Evolutionary conservation across 2,888 invertebrate genomes (phyloP).

Genomic region (Oasisia sp.): DNA sequence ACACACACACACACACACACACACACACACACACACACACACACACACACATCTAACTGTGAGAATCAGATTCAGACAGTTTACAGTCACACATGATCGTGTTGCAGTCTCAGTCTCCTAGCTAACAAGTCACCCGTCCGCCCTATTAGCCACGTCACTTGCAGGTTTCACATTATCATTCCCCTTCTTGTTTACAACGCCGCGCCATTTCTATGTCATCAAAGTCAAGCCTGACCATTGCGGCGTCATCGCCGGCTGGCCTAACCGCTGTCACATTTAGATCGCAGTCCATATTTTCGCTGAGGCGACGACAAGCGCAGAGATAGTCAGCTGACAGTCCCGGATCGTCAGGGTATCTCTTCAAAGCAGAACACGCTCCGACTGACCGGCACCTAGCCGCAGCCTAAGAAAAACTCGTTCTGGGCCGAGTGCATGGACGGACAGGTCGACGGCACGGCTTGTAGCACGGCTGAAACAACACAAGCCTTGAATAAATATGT

Average conservation of each 20-base stretch:
- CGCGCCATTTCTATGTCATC: neutral
- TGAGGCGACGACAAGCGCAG: neutral
- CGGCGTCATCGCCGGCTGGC: neutral
- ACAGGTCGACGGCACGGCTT: neutral
- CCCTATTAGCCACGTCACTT: neutral
- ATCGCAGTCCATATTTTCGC: neutral
- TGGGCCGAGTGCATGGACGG: neutral
- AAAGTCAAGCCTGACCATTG: neutral
- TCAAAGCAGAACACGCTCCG: neutral
- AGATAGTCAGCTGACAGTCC: neutral
- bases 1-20: too few species aligned
- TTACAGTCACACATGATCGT: too few species aligned
- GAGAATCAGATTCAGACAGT: too few species aligned
- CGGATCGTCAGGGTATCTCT: neutral
- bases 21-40: too few species aligned
- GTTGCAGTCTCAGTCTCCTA: neutral
- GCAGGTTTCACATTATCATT: neutral
- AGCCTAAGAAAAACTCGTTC: too few species aligned
- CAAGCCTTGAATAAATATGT: neutral
- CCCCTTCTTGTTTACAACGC: neutral
- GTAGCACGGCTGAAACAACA: neutral
- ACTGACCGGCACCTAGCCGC: neutral
- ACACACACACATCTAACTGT: too few species aligned
- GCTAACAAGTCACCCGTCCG: neutral
- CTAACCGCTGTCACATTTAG: neutral